A percentile compares a stretch with the other conserved stretches of the same genome.
phyloP scores from a whole-genome alignment of 2,888 invertebrate genomes.

The Eustalomyia histrio region DNA sequence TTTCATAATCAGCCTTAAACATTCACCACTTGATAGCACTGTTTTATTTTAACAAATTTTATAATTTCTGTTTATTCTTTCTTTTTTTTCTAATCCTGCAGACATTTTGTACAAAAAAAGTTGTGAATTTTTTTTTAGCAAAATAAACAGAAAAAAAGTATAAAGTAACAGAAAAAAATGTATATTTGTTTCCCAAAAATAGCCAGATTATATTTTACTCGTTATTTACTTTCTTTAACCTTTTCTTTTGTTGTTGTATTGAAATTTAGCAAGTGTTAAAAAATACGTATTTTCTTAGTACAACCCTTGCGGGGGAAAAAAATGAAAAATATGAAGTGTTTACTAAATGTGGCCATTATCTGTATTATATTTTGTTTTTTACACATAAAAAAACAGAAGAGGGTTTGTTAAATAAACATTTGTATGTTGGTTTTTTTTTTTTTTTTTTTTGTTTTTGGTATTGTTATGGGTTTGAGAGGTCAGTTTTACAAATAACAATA shows the following conservation, averaged over 20 bases:
- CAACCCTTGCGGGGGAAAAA: neutral
- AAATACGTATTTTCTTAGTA: neutral
- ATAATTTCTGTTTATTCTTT: neutral
- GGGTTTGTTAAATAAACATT: slow-evolving; percentile 7
- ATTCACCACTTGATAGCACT: neutral
- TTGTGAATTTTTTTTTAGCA: slow-evolving; percentile 4
- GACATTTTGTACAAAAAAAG: neutral
- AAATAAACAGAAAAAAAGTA: neutral
- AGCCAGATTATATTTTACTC: neutral
- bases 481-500: neutral
- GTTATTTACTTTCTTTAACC: slow-evolving; percentile 4
- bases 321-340: slow-evolving; percentile 5
- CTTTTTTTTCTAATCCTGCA: neutral
- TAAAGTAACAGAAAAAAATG: too few relatives aligned
- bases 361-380: neutral
- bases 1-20: slow-evolving; percentile 6
- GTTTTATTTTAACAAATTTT: neutral
- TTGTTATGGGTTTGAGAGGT: neutral
- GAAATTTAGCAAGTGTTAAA: neutral
- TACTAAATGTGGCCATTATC: slow-evolving; percentile 6
- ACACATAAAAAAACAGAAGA: neutral
- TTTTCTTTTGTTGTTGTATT: neutral
- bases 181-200: neutral
- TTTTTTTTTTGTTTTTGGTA: neutral
- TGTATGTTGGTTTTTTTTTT: too few relatives aligned